phyloP scores from a whole-genome alignment of 2,888 invertebrate genomes.

The Smittia sp. region DNA sequence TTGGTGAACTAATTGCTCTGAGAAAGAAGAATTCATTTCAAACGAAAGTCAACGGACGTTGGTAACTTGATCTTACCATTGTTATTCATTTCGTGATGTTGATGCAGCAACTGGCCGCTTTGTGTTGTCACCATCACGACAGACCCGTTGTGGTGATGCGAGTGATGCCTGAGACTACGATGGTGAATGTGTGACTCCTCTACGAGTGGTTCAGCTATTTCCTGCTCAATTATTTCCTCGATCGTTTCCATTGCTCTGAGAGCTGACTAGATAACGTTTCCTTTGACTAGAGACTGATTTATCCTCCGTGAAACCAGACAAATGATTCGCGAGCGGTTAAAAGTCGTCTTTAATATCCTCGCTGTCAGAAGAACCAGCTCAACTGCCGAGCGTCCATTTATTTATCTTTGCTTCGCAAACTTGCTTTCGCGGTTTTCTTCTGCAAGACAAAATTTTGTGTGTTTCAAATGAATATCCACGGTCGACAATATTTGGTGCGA shows the following conservation, averaged over 20 bases:
- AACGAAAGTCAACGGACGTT: too few relatives aligned
- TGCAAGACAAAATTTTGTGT: too few relatives aligned
- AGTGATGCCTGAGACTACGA: slow-evolving; percentile 48
- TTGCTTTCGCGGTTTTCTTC: too few relatives aligned
- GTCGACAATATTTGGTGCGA: background rate
- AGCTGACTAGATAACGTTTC: background rate
- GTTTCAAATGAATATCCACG: too few relatives aligned
- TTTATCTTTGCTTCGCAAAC: too few relatives aligned
- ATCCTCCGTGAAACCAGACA: background rate
- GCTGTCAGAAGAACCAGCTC: background rate
- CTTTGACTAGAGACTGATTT: background rate
- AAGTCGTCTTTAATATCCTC: background rate
- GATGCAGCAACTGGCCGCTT: slow-evolving; percentile 42
- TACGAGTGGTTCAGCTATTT: slow-evolving; percentile 55
- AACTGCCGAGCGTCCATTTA: background rate
- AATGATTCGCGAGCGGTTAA: background rate
- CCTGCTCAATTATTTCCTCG: slow-evolving; percentile 60
- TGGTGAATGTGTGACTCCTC: slow-evolving; percentile 46
- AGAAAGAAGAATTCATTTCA: background rate
- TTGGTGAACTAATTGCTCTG: slow-evolving; percentile 36
- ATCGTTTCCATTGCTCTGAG: slow-evolving; percentile 57
- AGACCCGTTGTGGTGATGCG: slow-evolving; percentile 52
- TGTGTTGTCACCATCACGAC: slow-evolving; percentile 49
- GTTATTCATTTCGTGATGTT: slow-evolving; percentile 38
- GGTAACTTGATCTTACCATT: slow-evolving; percentile 25